Percentiles rank a stretch among this genome's conserved stretches.
Evolutionary conservation across 2,113 vertebrate species (phyloP).

Genomic region (Nothocercus nigrocapillus): DNA sequence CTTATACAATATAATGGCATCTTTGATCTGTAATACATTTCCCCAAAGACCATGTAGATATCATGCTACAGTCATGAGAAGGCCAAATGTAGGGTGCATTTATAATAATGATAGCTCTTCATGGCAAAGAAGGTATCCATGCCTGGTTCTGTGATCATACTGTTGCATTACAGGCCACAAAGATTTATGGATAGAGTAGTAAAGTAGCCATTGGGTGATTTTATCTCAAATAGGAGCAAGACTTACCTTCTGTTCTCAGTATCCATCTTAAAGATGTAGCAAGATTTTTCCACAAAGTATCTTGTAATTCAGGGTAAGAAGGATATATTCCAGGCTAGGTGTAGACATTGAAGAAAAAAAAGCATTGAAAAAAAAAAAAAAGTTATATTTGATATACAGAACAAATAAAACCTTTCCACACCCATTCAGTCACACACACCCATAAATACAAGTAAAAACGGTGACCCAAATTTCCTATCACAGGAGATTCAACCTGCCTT

Average conservation of each 20-base stretch:
- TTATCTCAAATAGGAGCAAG: rapidly evolving
- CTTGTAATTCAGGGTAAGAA: not conserved
- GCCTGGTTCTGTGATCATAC: not conserved
- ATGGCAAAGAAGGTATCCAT: not conserved
- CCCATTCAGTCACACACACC: not conserved
- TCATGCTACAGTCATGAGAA: not conserved
- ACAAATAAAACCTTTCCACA: not conserved
- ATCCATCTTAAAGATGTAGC: not conserved
- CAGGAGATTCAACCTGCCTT: not conserved
- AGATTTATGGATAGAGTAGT: not conserved
- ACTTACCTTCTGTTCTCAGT: not conserved
- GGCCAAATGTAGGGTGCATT: not conserved
- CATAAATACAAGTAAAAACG: not conserved
- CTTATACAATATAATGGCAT: not conserved
- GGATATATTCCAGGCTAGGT: not conserved
- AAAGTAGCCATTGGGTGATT: not conserved
- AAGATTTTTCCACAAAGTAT: rapidly evolving
- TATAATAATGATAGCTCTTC: not conserved
- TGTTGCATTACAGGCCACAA: not conserved
- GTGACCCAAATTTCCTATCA: rapidly evolving
- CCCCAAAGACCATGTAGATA: not conserved
- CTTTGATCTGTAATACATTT: not conserved
- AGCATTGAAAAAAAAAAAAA: not conserved
- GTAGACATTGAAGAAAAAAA: not conserved
- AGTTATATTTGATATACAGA: not conserved